Evolutionary conservation across 2,113 vertebrate genomes (phyloP), one percentile per base, ranked within the genome.

Genomic region (Platysteira castanea): DNA sequence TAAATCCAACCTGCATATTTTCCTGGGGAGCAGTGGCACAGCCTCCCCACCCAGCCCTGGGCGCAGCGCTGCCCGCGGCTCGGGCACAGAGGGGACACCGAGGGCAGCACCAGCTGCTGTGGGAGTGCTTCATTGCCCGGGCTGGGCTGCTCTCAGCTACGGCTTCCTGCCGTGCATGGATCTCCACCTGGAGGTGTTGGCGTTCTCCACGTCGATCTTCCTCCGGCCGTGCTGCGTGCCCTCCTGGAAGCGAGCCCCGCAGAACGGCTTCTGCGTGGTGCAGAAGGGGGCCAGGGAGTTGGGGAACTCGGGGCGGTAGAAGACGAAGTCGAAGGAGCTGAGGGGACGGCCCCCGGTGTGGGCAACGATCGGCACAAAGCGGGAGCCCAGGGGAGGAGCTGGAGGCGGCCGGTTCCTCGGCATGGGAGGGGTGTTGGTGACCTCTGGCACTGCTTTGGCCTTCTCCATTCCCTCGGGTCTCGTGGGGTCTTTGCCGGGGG

Each of bases 221-320:
- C 82, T 96, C 65, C 90, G 97, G 84, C 84, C 85, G 76, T 98
- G 98, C 10, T 96, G 87, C 0, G 97, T 87, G 81, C 64, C 46
- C 14, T 31, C 37, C 31, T 10, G 52, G 96, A 96, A 98, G 31
- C 59, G 86, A 56, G 95, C 97, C 31, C 98, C 98, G 0, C 98
- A 98, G 44, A 89, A 91, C 0, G 97, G 93, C 39, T 92, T 97
- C 93, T 98, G 96, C 0, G 85, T 27, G 0, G 98, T 98, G 92
- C 95, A 96, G 98, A 98, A 98, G 24, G 98, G 98, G 5, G 27
- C 82, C 94, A 97, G 96, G 0, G 96, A 97, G 94, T 97, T 98
- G 91, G 97, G 52, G n/a, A 24, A 70, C 11, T 64, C 57, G 0
- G 63, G 65, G 5, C 10, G 95, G 89, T 98, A 98, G 95, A 98